Conservation (phyloP, 2,797 vertebrate species). For the Erpetoichthys calabaricus region DNA sequence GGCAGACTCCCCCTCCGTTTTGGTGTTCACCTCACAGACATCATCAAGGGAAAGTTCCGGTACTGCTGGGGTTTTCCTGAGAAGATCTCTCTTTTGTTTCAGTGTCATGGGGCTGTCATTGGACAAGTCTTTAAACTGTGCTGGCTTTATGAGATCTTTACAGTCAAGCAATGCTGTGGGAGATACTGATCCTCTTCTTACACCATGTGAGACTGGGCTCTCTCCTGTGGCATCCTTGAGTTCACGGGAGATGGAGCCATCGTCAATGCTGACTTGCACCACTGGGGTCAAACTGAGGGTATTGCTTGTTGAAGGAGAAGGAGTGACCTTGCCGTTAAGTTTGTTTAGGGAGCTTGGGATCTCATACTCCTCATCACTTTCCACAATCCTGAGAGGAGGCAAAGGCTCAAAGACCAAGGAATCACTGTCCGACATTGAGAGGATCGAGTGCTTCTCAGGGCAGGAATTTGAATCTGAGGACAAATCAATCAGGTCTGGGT, state of each 20-base stretch:
- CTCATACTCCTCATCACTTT: slow-evolving; percentile 91
- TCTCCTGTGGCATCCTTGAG: slow-evolving; percentile 34
- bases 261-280: slow-evolving; percentile 80
- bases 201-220: slow-evolving; percentile 20
- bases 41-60: slow-evolving; percentile 76
- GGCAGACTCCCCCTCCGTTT: slow-evolving; percentile 24
- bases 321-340: slow-evolving; percentile 36
- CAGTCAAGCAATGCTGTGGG: slow-evolving; percentile 39
- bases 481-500: slow-evolving; percentile 86
- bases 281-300: slow-evolving; percentile 63
- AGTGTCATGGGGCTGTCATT: slow-evolving; percentile 73
- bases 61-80: slow-evolving; percentile 74
- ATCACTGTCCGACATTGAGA: slow-evolving; percentile 89
- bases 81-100: slow-evolving; percentile 83
- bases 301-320: slow-evolving; percentile 52
- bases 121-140: slow-evolving; percentile 34
- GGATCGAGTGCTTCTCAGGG: slow-evolving; percentile 78
- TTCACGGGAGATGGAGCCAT: slow-evolving; percentile 61
- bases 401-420: slow-evolving; percentile 87
- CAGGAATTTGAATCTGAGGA: slow-evolving; percentile 90
- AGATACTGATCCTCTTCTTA: slow-evolving; percentile 30
- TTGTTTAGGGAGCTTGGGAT: slow-evolving; percentile 34
- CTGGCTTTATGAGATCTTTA: slow-evolving; percentile 26
- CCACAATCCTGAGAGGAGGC: slow-evolving; percentile 87
- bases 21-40: slow-evolving; percentile 28